Base-by-base conservation (phyloP, 2,888 invertebrate species). In the Hypolimnas misippus region DNA sequence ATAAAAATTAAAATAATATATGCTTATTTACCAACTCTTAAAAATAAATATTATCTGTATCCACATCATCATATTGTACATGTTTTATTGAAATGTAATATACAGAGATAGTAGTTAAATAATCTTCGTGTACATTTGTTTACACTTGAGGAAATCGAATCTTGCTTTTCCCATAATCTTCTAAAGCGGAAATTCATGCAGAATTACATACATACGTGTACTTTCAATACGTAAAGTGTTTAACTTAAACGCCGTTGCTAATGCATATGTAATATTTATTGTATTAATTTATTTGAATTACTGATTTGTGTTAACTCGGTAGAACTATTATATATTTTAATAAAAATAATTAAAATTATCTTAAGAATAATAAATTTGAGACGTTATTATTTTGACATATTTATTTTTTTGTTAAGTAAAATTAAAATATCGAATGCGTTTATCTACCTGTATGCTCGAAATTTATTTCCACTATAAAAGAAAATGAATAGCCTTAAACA, bases 161-260 rank as follows among this genome's bases (percentile, higher is more conserved):
- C 44, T 44, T 19, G 44, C 44, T 44, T 44, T 44, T 44, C 49
- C 25, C 49, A 49, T 29, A 29, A 49, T 29, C 49, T 14, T 49
- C 49, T 14, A 49, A 19, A 46, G 46, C 21, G 46, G 46, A 46
- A 46, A 49, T 29, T 25, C 2, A 14, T 5, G 46, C n/a, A 14
- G 16, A 12, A n/a, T 46, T 21, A 46, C 44, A 19, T 44, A 19
- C 44, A 19, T 31, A 31, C 31, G 16, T 17, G 19, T 44, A 19
- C 38, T 31, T 21, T 51, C 14, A 17, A 50, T 19, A 19, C 8
- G 1, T 29, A 29, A 52, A 51, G 14, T 25, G 42, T 31, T 42
- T 42, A 10, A 12, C 6, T 1, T 21, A 5, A 10, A 46, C n/a
- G n/a, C n/a, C n/a, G n/a, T 29, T 29, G 29, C 29, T 29, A 33